Conservation (phyloP, 1,140 invertebrate genomes). For the Drosophila grimshawi region DNA sequence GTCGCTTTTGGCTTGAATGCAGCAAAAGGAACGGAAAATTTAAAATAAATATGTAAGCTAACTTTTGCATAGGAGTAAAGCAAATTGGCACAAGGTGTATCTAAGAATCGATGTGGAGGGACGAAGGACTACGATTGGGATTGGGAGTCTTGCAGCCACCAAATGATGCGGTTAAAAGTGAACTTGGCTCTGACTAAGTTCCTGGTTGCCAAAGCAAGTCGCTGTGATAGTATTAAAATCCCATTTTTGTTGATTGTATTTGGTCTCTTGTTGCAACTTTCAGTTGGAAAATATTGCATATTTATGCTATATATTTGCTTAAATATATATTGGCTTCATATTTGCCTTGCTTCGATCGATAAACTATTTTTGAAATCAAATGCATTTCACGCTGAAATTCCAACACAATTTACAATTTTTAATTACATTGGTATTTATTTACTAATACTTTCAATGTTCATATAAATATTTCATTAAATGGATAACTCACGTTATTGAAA, state of each 20-base stretch:
- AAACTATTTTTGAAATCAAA: background rate
- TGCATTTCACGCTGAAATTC: too few species aligned
- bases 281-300: background rate
- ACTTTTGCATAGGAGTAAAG: constrained; percentile 32
- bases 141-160: constrained; percentile 13
- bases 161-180: constrained; percentile 54
- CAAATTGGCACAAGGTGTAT: constrained; percentile 30
- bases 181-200: constrained; percentile 34
- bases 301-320: background rate
- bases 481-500: too few species aligned
- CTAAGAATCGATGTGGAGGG: constrained; percentile 13
- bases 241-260: constrained; percentile 14
- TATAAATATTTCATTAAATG: too few species aligned
- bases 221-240: constrained; percentile 31
- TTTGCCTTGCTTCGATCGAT: background rate
- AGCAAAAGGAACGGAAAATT: constrained; percentile 67
- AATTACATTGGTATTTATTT: too few species aligned
- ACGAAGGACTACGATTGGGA: background rate
- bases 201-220: constrained; percentile 29
- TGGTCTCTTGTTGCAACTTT: constrained; percentile 14
- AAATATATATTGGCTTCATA: background rate
- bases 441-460: too few species aligned
- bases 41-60: constrained; percentile 70
- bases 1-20: constrained; percentile 57
- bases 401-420: too few species aligned